Evolutionary conservation across 2,888 invertebrate species (phyloP), one percentile per base, ranked within the genome.

Genomic region (Bembecia ichneumoniformis): DNA sequence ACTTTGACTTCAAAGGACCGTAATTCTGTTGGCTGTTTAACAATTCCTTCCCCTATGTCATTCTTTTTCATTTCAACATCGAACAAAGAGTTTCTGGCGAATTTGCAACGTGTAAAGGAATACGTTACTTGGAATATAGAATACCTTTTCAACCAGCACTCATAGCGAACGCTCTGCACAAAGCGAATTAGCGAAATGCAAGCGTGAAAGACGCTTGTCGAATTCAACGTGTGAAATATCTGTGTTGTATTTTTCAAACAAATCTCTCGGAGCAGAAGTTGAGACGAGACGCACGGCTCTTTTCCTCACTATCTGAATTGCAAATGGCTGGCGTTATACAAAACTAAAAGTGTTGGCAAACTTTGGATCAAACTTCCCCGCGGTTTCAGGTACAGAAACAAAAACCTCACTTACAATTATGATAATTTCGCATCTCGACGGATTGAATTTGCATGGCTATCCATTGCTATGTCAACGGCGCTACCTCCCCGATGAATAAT

Each of bases 331-430:
- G 67, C 80, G 79, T 75, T 73, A 75, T 77, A 77, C 80, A 74
- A 76, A 86, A 87, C 87, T 87, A 84, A 84, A 87, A 87, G 84
- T 87, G 84, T 80, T 78, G 69, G 74, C 83, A 83, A 86, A 87
- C 86, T 87, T 86, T 70, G 77, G 76, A 84, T 86, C 83, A 84
- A 86, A 84, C 80, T 82, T 80, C 74, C 56, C 68, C 68, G 65
- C 64, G 65, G 28, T 28, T 28, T 28, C 82, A 84, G 84, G 84
- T 86, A 82, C 74, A 77, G 81, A 82, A 84, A 87, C 86, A 86
- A 87, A 87, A 87, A 84, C 84, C 82, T 78, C 77, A 78, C 74
- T 76, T 74, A 76, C 84, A 84, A 86, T 87, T 87, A 87, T 87
- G 86, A 83, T 87, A 87, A 87, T 87, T 71, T 69, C 80, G 83